Conservation (phyloP, 2,113 vertebrate species). For the Meleagris gallopavo region DNA sequence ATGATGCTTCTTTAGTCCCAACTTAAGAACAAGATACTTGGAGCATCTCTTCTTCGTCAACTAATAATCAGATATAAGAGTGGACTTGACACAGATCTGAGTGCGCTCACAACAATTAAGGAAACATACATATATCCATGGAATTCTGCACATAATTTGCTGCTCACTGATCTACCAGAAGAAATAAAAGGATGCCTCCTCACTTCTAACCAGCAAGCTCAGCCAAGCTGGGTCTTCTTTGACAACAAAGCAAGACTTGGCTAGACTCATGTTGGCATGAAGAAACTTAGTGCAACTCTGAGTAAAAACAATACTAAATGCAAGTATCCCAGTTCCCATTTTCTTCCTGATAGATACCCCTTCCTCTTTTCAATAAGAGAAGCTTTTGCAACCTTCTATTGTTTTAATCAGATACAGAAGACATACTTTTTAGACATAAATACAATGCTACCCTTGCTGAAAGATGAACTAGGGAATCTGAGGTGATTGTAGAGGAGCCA, state of each 20-base stretch:
- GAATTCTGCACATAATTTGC: background rate
- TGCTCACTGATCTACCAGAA: background rate
- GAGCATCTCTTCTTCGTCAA: background rate
- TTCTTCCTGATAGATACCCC: background rate
- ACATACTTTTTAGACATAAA: constrained; percentile 32
- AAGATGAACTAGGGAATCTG: background rate
- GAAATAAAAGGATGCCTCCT: background rate
- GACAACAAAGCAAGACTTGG: background rate
- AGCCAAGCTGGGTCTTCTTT: background rate
- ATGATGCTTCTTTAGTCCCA: background rate
- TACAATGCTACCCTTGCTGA: background rate
- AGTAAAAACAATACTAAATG: background rate
- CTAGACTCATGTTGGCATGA: background rate
- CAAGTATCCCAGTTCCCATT: background rate
- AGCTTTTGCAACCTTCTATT: background rate
- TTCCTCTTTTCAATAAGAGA: background rate
- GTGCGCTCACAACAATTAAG: rapidly evolving
- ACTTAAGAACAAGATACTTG: background rate
- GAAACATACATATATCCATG: rapidly evolving
- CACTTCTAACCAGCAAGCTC: background rate
- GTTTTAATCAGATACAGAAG: background rate
- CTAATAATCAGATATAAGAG: background rate
- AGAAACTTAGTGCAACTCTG: background rate
- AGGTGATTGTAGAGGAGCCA: background rate
- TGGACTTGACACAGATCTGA: background rate